phyloP scores from a whole-genome alignment of 2,113 vertebrate genomes.

The Mungos mungo region DNA sequence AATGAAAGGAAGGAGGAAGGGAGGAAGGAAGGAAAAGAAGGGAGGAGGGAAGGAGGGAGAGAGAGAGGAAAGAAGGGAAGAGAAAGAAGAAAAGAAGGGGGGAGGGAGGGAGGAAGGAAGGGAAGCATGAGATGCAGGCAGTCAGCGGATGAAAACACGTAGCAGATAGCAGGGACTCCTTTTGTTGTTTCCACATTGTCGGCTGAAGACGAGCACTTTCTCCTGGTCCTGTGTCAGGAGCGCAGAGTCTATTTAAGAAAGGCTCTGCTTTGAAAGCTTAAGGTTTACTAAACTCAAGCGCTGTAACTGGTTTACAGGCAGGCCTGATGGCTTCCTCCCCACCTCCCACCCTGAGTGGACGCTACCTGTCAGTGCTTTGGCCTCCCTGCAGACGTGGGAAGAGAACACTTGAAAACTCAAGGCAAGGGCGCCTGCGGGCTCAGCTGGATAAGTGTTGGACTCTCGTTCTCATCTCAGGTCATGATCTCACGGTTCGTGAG shows the following conservation, averaged over 20 bases:
- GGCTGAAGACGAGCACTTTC: not conserved
- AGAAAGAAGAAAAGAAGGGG: too few relatives aligned
- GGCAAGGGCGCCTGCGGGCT: too few relatives aligned
- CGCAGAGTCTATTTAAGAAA: conserved; percentile 24
- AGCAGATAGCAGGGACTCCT: not conserved
- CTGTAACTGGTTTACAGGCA: conserved; percentile 27
- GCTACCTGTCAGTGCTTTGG: conserved; percentile 3
- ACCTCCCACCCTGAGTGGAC: not conserved
- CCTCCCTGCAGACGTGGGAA: not conserved
- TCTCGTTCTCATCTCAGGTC: too few relatives aligned
- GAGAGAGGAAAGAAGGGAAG: too few relatives aligned
- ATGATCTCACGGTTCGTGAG: too few relatives aligned
- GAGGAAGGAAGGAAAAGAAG: not conserved
- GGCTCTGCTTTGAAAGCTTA: not conserved
- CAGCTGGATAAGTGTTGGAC: too few relatives aligned
- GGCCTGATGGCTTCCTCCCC: not conserved
- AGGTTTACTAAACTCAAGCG: conserved; percentile 43
- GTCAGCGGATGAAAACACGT: not conserved
- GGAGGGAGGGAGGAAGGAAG: not conserved
- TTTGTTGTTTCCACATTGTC: not conserved
- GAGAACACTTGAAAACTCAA: conserved; percentile 45
- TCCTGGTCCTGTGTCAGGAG: not conserved
- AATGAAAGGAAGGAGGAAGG: fast-evolving
- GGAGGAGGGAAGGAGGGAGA: too few relatives aligned
- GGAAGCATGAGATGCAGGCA: not conserved